Base-by-base conservation (phyloP, 2,888 invertebrate genomes). In the Dione juno region DNA sequence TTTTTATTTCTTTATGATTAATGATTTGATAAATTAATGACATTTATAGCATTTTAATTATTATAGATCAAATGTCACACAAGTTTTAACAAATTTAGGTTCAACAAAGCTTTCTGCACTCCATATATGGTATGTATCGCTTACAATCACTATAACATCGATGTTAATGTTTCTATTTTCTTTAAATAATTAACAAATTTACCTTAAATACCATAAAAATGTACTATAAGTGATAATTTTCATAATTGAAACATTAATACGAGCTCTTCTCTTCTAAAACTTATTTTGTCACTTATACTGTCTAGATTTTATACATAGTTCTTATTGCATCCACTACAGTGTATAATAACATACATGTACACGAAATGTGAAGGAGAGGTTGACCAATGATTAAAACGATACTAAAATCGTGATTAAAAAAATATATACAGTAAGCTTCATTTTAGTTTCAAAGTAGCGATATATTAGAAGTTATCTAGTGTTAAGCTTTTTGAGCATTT, bases 251-350 rank as follows among this genome's bases (percentile, higher is more conserved):
- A 71, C 64, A 50, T 21, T 73, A 67, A 72, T 72, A 75, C 67
- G 28, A 16, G 76, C 75, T 76, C 76, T 74, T 74, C 54, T 76
- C 59, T 77, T 73, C 75, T 68, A 63, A 73, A 70, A 66, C 73
- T 71, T 57, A 48, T 59, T 64, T 67, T 57, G 3, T 52, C 74
- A 77, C 77, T 75, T 73, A 70, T 69, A 74, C 78, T 75, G 58
- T 73, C 54, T 71, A 74, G 74, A 63, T 73, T 71, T 40, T 75
- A 73, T 74, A 78, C 77, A 80, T 79, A 79, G 78, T 71, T 78
- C 67, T 77, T 76, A 72, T 75, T 82, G 84, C 84, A 84, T 83
- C 84, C 84, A 86, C 84, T 80, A 87, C 87, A 85, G 82, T 78
- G 80, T 82, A 79, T 77, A 78, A 81, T 78, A 84, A 85, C 85